Conservation (phyloP, 23 tunicate genomes). For the Halocynthia aurantium region DNA sequence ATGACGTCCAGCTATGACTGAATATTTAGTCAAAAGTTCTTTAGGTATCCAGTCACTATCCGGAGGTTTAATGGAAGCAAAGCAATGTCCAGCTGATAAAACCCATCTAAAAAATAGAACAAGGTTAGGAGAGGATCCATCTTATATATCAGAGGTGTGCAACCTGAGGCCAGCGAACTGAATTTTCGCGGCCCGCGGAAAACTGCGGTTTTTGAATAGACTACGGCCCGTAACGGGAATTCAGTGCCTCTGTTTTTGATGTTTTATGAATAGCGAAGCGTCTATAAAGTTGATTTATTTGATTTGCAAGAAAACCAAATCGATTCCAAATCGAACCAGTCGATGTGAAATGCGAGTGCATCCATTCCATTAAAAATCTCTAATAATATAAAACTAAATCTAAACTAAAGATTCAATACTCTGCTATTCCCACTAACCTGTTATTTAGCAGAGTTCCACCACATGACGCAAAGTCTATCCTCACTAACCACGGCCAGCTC, state of each 20-base stretch:
- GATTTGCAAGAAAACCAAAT: no score
- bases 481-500: constrained; percentile 81
- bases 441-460: constrained; percentile 54
- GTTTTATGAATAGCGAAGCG: no score
- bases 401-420: not conserved
- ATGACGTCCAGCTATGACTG: constrained; percentile 23
- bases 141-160: no score
- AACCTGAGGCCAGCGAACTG: no score
- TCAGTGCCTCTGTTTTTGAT: no score
- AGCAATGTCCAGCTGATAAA: constrained; percentile 14
- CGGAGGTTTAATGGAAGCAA: not conserved
- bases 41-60: not conserved
- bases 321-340: no score
- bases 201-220: no score
- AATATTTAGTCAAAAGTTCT: not conserved
- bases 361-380: no score
- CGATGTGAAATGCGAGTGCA: no score
- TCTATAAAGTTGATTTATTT: no score
- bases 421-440: constrained; percentile 21
- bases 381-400: not conserved
- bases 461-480: constrained; percentile 30
- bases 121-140: not conserved
- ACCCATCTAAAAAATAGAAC: constrained; percentile 12
- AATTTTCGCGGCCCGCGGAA: no score
- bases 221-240: no score